phyloP scores from a whole-genome alignment of 1,140 invertebrate species.

The Trichonephila clavipes region DNA sequence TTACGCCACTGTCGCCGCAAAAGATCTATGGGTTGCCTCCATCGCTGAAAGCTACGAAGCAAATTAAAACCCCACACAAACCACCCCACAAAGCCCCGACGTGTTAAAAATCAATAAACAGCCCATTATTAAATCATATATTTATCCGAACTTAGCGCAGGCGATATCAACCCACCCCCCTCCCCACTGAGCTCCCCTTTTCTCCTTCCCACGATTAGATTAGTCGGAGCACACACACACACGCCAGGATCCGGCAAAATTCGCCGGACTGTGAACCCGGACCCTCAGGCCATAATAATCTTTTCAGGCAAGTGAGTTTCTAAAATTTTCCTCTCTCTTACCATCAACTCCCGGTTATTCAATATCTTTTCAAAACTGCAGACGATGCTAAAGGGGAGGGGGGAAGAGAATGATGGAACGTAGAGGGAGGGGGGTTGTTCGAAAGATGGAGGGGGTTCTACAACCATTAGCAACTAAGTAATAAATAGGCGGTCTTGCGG shows the following conservation, averaged over 20 bases:
- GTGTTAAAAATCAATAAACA: constrained; percentile 74
- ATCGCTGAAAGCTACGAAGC: constrained; percentile 55
- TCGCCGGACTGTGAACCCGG: constrained; percentile 37
- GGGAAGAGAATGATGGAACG: neutral
- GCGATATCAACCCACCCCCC: neutral
- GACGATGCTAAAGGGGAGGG: neutral
- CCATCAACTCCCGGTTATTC: constrained; percentile 8
- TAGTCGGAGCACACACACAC: constrained; percentile 18
- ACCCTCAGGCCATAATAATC: constrained; percentile 64
- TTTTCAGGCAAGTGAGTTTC: constrained; percentile 52
- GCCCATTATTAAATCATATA: constrained; percentile 72
- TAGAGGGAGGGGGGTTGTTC: neutral
- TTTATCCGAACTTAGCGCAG: constrained; percentile 58
- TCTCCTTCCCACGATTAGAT: constrained; percentile 40
- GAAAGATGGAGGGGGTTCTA: neutral
- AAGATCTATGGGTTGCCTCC: neutral
- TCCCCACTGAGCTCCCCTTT: neutral
- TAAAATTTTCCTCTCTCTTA: constrained; percentile 54
- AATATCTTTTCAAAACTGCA: constrained; percentile 59
- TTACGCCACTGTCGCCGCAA: neutral
- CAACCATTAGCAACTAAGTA: constrained; percentile 65
- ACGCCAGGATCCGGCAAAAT: constrained; percentile 20
- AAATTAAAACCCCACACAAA: constrained; percentile 49
- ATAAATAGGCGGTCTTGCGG: constrained; percentile 65
- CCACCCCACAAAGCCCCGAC: constrained; percentile 17